Evolutionary conservation across 2,888 invertebrate species (phyloP).

Genomic region (Pachydiplax longipennis): DNA sequence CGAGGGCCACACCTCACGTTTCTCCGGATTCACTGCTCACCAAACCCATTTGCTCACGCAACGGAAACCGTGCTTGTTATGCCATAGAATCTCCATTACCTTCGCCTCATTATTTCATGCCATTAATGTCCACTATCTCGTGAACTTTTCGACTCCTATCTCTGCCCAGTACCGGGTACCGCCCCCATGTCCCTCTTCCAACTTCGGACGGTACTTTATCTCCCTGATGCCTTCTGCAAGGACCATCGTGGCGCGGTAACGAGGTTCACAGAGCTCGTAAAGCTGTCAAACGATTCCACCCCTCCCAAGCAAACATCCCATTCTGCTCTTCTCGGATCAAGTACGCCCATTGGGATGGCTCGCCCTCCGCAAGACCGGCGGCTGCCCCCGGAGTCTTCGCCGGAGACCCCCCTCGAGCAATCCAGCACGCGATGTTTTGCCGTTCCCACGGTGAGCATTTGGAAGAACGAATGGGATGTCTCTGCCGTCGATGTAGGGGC

Average conservation of each 20-base stretch:
- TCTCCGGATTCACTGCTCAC: too few species aligned
- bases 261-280: constrained; percentile 38
- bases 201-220: constrained; percentile 21
- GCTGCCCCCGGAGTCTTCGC: neutral
- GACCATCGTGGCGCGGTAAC: constrained; percentile 22
- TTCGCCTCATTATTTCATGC: too few species aligned
- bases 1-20: too few species aligned
- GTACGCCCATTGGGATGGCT: neutral
- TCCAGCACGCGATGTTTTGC: neutral
- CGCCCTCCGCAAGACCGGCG: neutral
- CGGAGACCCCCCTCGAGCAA: neutral
- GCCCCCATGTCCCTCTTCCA: neutral
- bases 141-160: constrained; percentile 29
- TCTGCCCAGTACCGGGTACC: neutral
- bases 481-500: neutral
- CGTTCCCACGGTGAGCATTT: neutral
- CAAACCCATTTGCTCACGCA: too few species aligned
- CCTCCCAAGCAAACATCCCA: neutral
- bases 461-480: neutral
- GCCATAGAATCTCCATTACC: too few species aligned
- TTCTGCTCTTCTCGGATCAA: neutral
- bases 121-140: neutral
- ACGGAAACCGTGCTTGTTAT: too few species aligned
- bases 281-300: constrained; percentile 22
- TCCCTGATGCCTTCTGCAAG: constrained; percentile 6